Evolutionary conservation across 1,140 invertebrate species (phyloP).

Genomic region (Penaeus japonicus): DNA sequence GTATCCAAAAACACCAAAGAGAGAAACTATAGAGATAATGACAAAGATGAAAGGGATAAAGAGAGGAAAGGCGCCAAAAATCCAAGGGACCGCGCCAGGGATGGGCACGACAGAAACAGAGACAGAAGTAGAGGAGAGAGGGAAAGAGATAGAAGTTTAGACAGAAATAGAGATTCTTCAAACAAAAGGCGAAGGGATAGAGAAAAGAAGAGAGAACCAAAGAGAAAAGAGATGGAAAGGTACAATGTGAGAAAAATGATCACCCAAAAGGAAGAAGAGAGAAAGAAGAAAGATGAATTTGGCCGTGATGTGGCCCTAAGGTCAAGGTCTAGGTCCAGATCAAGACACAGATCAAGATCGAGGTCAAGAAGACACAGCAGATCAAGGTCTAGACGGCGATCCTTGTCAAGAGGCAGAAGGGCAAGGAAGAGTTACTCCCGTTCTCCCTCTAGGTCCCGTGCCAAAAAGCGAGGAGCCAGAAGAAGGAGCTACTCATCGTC

Average conservation of each 20-base stretch:
- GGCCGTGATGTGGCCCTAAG: slow-evolving; percentile 73
- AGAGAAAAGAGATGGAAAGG: slow-evolving; percentile 74
- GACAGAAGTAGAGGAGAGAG: slow-evolving; percentile 17
- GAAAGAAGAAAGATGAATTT: slow-evolving; percentile 78
- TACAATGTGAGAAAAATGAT: slow-evolving; percentile 83
- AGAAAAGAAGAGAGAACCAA: slow-evolving; percentile 57
- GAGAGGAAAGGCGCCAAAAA: slow-evolving; percentile 32
- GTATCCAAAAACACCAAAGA: slow-evolving; percentile 62
- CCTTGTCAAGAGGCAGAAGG: slow-evolving; percentile 57
- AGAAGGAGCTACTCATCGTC: slow-evolving; percentile 57
- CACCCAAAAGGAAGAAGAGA: slow-evolving; percentile 64
- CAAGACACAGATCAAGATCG: slow-evolving; percentile 59
- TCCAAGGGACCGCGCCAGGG: slow-evolving; percentile 33
- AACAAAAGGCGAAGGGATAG: slow-evolving; percentile 40
- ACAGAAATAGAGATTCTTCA: slow-evolving; percentile 35
- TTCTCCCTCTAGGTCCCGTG: slow-evolving; percentile 55
- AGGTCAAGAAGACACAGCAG: slow-evolving; percentile 59
- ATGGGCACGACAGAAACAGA: slow-evolving; percentile 20
- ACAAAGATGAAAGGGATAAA: slow-evolving; percentile 50
- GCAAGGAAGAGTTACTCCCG: slow-evolving; percentile 42
- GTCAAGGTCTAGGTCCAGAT: slow-evolving; percentile 56
- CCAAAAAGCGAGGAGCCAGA: slow-evolving; percentile 33
- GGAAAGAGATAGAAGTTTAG: slow-evolving; percentile 15
- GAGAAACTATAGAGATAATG: slow-evolving; percentile 57
- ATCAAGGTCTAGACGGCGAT: slow-evolving; percentile 58